A percentile compares a stretch with the other conserved stretches of the same genome.
These are phyloP conservation scores for Brachyrhaphis roseni DNA, from an alignment of 2,797 vertebrate species.

Conservation along the genomic window DNA sequence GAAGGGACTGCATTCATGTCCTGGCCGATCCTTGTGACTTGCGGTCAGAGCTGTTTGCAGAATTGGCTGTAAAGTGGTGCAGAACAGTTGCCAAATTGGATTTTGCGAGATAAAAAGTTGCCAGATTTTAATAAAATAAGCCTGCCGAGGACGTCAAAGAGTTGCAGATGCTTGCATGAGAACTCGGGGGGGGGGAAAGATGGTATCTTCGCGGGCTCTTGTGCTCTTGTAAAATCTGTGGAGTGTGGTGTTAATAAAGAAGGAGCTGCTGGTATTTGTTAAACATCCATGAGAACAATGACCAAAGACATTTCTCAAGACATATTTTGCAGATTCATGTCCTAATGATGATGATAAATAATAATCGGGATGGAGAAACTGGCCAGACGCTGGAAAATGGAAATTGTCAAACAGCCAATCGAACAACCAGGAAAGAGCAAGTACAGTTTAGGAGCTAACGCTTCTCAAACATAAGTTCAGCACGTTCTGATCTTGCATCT, in stretches of 20 bases:
- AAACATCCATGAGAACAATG: neutral
- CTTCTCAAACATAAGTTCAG: neutral
- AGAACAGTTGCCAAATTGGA: conserved; percentile 23
- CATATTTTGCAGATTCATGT: neutral
- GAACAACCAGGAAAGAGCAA: neutral
- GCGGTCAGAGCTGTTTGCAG: conserved; percentile 26
- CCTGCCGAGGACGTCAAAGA: neutral
- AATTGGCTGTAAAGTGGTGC: conserved; percentile 13
- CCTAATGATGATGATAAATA: neutral
- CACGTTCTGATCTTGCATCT: neutral
- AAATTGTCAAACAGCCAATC: neutral
- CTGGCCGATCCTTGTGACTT: conserved; percentile 42
- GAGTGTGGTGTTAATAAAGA: neutral
- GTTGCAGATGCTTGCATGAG: neutral
- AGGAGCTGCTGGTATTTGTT: neutral
- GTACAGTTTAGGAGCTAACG: neutral
- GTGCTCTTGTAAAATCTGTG: neutral
- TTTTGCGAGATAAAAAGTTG: neutral
- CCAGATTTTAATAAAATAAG: neutral
- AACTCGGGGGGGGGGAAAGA: neutral
- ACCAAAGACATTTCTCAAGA: neutral
- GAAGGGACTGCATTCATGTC: conserved; percentile 15
- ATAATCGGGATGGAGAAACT: neutral
- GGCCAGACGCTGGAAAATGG: neutral
- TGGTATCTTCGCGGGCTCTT: neutral